Evolutionary conservation across 2,113 vertebrate genomes (phyloP), one percentile per base, ranked within the genome.

Genomic region (Felis chaus): DNA sequence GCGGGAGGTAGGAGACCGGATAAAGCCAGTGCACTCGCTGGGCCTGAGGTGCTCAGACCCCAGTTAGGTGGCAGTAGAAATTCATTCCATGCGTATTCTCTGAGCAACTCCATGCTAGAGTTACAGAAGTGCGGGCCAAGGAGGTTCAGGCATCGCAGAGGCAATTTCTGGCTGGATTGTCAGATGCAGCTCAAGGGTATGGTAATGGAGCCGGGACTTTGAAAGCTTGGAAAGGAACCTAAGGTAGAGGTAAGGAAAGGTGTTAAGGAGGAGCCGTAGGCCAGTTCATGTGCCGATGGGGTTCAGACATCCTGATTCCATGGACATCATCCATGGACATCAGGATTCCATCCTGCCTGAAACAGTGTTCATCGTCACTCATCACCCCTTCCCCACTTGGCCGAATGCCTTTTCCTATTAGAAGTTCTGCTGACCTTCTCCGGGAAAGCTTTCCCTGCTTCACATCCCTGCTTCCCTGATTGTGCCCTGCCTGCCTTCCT

Each of bases 11-110:
- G 23, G 69, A 88, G 76, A 31, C 63, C 48, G 10, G 55, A 41
- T 27, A 5, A 78, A 36, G 41, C 66, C 1, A 10, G 5, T 48
- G 18, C 16, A 0, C 19, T 53, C 33, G 73, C 41, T 0, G 0
- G 31, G 25, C 5, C 1, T 11, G 5, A 68, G 53, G n/a, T 83
- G 31, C 27, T 18, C 7, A 45, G 89, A 18, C 66, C 63, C 21
- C 21, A 2, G 16, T 45, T 23, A 27, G 10, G 14, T 5, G 5
- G 33, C 39, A 8, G 19, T 8, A 53, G 66, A 73, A n/a, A 86
- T 79, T 27, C 57, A 33, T 78, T 50, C 31, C 15, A 0, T 63
- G 87, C 55, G 16, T n/a, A 10, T 82, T 66, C 29, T 16, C 76
- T 27, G 25, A 41, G 65, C 41, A 73, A 0, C 80, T 33, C 36